Conservation (phyloP, 2,797 vertebrate species). For the Syndactyla subalaris region DNA sequence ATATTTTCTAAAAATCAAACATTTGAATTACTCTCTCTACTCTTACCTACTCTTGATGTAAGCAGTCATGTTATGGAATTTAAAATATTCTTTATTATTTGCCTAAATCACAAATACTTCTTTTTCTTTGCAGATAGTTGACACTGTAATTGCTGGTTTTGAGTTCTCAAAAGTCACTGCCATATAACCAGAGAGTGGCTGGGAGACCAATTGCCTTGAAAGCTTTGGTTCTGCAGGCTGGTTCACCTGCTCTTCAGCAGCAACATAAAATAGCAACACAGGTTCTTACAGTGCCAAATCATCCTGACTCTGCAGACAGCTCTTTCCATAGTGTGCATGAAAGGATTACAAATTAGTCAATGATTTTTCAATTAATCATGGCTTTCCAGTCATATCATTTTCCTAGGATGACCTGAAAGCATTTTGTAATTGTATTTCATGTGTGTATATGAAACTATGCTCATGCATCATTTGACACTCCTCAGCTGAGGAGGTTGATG, state of each 20-base stretch:
- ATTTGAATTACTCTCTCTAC: neutral
- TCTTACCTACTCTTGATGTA: neutral
- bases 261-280: neutral
- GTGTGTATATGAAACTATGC: slow-evolving; percentile 7
- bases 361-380: slow-evolving; percentile 43
- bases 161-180: neutral
- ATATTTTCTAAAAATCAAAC: neutral
- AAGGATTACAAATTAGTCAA: neutral
- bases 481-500: slow-evolving; percentile 55
- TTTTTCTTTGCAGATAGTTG: neutral
- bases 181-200: neutral
- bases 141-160: neutral
- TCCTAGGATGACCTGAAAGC: slow-evolving; percentile 50
- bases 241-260: neutral
- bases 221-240: neutral
- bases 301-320: neutral
- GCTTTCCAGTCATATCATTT: slow-evolving; percentile 41
- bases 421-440: slow-evolving; percentile 56
- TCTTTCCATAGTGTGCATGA: neutral
- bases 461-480: slow-evolving; percentile 59
- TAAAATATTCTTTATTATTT: neutral
- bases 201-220: neutral
- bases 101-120: neutral
- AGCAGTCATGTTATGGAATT: neutral
- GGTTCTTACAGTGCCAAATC: neutral